phyloP scores from a whole-genome alignment of 2,113 vertebrate genomes.

The Emydura subglobosa region DNA sequence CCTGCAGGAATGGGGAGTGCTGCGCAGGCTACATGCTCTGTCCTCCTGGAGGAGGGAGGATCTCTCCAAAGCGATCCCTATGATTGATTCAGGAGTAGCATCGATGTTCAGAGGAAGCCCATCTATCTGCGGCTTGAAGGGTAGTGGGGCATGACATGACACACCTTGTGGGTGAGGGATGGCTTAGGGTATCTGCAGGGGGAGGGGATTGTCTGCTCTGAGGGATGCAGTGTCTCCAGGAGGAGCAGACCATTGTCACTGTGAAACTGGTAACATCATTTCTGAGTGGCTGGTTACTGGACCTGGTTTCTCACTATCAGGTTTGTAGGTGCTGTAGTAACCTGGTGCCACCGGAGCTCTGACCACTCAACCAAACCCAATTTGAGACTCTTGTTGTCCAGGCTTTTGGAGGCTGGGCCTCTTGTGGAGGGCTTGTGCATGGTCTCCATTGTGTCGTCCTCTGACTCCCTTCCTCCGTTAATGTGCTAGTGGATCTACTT shows the following conservation, averaged over 20 bases:
- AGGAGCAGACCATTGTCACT: neutral
- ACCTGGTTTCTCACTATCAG: neutral
- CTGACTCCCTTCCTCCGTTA: neutral
- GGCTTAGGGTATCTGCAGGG: neutral
- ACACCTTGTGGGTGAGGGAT: neutral
- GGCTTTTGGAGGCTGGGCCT: neutral
- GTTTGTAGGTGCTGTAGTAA: neutral
- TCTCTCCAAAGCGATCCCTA: neutral
- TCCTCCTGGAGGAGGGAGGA: accelerated
- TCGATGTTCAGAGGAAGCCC: neutral
- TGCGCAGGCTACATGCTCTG: neutral
- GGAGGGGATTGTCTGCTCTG: neutral
- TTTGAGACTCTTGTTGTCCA: neutral
- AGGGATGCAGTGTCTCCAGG: neutral
- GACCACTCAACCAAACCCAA: neutral
- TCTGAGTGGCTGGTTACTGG: neutral
- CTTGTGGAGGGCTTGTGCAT: neutral
- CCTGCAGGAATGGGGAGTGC: neutral
- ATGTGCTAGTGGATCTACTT: neutral
- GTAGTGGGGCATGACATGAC: neutral
- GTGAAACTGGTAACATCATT: neutral
- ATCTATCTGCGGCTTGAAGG: neutral
- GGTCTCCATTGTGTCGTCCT: neutral
- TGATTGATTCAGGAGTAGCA: neutral
- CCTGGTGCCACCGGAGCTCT: neutral